phyloP scores from a whole-genome alignment of 1,140 invertebrate genomes.

The Aphelinus certus region DNA sequence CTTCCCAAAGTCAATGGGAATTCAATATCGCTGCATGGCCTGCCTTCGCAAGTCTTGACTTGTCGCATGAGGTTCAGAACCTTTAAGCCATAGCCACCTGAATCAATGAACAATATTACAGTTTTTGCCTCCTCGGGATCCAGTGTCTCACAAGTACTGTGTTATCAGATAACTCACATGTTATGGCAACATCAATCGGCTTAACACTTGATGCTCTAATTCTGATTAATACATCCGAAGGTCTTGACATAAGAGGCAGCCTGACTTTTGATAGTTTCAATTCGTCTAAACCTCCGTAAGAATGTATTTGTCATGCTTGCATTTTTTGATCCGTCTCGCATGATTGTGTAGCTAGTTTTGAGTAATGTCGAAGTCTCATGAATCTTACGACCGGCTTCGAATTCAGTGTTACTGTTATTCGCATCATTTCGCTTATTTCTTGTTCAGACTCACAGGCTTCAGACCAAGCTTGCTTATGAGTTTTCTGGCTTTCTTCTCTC shows the following conservation, averaged over 20 bases:
- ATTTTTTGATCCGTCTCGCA: slow-evolving; percentile 65
- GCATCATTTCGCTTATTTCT: slow-evolving; percentile 39
- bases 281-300: slow-evolving; percentile 75
- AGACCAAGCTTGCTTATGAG: too few relatives aligned
- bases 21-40: slow-evolving; percentile 67
- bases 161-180: slow-evolving; percentile 69
- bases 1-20: slow-evolving; percentile 86
- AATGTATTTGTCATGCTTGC: slow-evolving; percentile 81
- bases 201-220: slow-evolving; percentile 88
- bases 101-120: slow-evolving; percentile 5
- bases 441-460: too few relatives aligned
- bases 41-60: slow-evolving; percentile 53
- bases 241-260: slow-evolving; percentile 74
- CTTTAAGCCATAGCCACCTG: slow-evolving; percentile 80
- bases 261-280: slow-evolving; percentile 71
- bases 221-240: slow-evolving; percentile 81
- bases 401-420: slow-evolving; percentile 5
- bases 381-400: background rate
- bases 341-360: slow-evolving; percentile 22
- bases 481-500: too few relatives aligned
- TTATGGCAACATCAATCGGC: slow-evolving; percentile 90
- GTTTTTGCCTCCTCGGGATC: too few relatives aligned
- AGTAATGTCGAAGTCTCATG: slow-evolving; percentile 17
- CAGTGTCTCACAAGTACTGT: too few relatives aligned
- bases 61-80: slow-evolving; percentile 74